Percentiles rank a stretch among this genome's conserved stretches.
phyloP scores from a whole-genome alignment of 1,140 invertebrate genomes.

The Platyscapa corneri region DNA sequence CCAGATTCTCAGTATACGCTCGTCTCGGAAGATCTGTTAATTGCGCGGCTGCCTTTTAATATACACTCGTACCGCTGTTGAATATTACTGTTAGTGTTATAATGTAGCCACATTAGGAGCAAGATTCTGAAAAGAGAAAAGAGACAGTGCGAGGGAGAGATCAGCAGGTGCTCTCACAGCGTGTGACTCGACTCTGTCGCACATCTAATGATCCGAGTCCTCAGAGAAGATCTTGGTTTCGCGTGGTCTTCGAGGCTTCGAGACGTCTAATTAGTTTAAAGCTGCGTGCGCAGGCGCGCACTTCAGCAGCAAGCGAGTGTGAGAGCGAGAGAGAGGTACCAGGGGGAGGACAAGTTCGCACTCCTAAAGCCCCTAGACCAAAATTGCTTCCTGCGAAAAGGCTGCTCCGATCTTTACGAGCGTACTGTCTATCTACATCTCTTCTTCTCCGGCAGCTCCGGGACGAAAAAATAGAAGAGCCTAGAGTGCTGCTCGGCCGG shows the following conservation, averaged over 20 bases:
- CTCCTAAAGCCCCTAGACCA: constrained; percentile 51
- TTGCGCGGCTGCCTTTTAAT: background rate
- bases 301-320: background rate
- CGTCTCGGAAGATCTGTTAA: background rate
- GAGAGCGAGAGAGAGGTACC: too few species aligned
- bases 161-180: constrained; percentile 4
- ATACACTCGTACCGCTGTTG: background rate
- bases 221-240: background rate
- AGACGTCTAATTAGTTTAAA: constrained; percentile 40
- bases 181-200: background rate
- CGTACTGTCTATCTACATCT: constrained; percentile 3
- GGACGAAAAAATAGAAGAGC: constrained; percentile 14
- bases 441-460: background rate
- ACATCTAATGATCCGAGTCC: constrained; percentile 29
- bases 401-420: constrained; percentile 46
- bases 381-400: constrained; percentile 61
- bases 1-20: constrained; percentile 3
- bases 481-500: background rate
- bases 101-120: constrained; percentile 2
- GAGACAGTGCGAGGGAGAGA: background rate
- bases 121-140: background rate
- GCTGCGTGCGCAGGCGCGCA: background rate
- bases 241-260: background rate
- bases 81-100: background rate
- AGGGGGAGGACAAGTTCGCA: background rate